Conservation (phyloP, 1,140 invertebrate species). For the Cheumatopsyche charites region DNA sequence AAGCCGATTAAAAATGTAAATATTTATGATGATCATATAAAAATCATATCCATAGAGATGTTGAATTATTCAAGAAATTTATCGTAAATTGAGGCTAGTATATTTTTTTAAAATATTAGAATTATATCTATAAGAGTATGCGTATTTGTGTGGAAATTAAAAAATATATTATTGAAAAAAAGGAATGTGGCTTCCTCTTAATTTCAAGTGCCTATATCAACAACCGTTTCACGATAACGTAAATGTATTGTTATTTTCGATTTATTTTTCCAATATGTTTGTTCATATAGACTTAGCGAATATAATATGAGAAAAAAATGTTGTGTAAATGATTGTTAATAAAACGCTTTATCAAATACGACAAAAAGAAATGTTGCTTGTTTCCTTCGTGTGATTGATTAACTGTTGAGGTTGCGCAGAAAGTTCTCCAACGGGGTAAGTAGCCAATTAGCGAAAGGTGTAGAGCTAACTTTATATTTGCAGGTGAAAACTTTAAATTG, state of each 20-base stretch:
- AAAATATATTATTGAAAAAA: no score
- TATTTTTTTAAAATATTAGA: slow-evolving; percentile 9
- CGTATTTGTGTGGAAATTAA: no score
- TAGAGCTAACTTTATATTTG: background rate
- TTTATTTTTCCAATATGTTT: slow-evolving; percentile 2
- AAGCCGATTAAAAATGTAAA: no score
- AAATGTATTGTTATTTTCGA: slow-evolving; percentile 10
- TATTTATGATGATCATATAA: no score
- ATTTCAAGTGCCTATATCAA: slow-evolving; percentile 29
- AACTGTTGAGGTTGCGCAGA: background rate
- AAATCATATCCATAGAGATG: no score
- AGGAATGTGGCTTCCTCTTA: slow-evolving; percentile 27
- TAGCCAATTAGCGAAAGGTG: background rate
- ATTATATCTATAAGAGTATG: background rate
- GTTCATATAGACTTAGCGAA: background rate
- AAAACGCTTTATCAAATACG: slow-evolving; percentile 7
- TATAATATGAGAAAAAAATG: slow-evolving; percentile 8
- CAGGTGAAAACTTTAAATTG: slow-evolving; percentile 14
- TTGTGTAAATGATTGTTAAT: slow-evolving; percentile 19
- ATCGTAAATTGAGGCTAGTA: background rate
- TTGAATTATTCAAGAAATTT: slow-evolving; percentile 3
- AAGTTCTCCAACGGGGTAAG: background rate
- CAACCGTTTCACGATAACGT: background rate
- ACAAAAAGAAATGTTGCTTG: no score
- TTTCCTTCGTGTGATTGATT: no score